Percentiles rank a stretch among this genome's conserved stretches.
Conservation (phyloP, 2,888 invertebrate species). For the Galeruca laticollis region DNA sequence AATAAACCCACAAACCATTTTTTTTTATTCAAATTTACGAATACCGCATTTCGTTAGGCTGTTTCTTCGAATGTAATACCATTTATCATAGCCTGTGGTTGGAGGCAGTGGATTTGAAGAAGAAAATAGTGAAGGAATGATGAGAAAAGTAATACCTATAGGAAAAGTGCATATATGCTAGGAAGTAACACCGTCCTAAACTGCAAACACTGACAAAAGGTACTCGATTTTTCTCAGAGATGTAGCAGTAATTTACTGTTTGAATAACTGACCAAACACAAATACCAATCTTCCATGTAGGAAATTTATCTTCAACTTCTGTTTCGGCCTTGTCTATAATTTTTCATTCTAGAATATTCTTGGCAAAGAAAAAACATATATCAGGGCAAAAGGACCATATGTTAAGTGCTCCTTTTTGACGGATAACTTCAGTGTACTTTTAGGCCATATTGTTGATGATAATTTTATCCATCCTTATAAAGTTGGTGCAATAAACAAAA, state of each 20-base stretch:
- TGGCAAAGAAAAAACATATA: no score
- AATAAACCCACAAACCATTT: conserved; percentile 12
- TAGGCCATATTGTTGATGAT: conserved; percentile 83
- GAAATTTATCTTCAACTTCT: no score
- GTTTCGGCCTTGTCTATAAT: no score
- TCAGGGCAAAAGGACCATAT: no score
- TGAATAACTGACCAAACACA: conserved; percentile 76
- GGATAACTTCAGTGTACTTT: conserved; percentile 76
- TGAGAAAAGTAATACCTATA: no score
- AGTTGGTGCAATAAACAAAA: conserved; percentile 86
- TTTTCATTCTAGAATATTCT: no score
- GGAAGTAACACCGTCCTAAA: conserved; percentile 76
- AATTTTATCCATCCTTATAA: conserved; percentile 84
- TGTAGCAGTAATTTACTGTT: conserved; percentile 74
- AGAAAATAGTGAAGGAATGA: no score
- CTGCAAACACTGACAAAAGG: conserved; percentile 75
- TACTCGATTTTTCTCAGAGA: conserved; percentile 74
- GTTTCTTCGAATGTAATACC: no score
- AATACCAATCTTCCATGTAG: conserved; percentile 73
- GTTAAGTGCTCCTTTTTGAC: conserved; percentile 74
- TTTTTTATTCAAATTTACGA: no score
- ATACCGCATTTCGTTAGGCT: no score
- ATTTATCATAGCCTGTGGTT: no score
- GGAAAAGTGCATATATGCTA: conserved; percentile 78
- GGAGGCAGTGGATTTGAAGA: no score